Percentiles rank a stretch among this genome's conserved stretches.
Evolutionary conservation across 2,888 invertebrate genomes (phyloP).

Genomic region (Aquatica leii): DNA sequence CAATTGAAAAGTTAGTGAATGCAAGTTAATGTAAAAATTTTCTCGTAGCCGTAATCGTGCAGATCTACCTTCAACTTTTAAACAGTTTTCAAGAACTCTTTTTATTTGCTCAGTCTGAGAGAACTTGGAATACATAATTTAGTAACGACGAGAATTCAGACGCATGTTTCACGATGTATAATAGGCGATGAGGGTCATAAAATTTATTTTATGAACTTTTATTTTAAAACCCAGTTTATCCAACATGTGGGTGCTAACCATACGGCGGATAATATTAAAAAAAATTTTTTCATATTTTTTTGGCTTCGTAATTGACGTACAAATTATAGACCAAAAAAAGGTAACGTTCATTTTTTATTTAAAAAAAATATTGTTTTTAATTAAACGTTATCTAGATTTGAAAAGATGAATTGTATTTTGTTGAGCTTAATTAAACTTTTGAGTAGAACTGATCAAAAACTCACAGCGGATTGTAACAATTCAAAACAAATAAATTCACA

Average conservation of each 20-base stretch:
- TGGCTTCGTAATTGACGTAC: background rate
- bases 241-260: constrained; percentile 21
- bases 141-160: constrained; percentile 28
- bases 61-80: constrained; percentile 29
- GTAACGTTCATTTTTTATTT: background rate
- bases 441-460: too few relatives aligned
- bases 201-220: constrained; percentile 26
- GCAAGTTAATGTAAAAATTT: constrained; percentile 19
- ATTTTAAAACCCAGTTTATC: constrained; percentile 14
- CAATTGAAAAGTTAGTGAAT: constrained; percentile 11
- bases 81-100: constrained; percentile 31
- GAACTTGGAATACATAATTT: constrained; percentile 22
- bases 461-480: too few relatives aligned
- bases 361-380: too few relatives aligned
- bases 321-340: background rate
- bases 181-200: constrained; percentile 33
- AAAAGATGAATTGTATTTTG: too few relatives aligned
- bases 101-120: constrained; percentile 23
- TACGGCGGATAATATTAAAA: background rate
- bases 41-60: constrained; percentile 7
- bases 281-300: background rate
- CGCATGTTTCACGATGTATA: constrained; percentile 26
- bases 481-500: too few relatives aligned
- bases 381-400: too few relatives aligned
- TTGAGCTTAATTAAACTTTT: too few relatives aligned